phyloP scores from a whole-genome alignment of 2,888 invertebrate species.

The Hypomecis atomaria region DNA sequence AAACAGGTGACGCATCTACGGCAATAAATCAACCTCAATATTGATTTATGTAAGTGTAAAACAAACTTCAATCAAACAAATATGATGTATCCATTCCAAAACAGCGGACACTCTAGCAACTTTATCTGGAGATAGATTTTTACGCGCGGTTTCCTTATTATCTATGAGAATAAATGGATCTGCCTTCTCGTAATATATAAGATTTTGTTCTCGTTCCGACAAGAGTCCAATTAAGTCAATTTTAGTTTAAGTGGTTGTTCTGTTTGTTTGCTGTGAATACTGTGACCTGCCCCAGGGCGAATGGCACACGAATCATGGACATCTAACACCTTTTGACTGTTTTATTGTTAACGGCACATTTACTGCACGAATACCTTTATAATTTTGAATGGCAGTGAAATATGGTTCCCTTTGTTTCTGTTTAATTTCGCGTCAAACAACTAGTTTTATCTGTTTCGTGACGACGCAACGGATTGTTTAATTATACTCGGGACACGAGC shows the following conservation, averaged over 20 bases:
- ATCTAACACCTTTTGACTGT: slow-evolving; percentile 36
- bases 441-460: slow-evolving; percentile 55
- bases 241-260: background rate
- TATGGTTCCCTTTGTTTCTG: slow-evolving; percentile 45
- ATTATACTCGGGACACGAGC: slow-evolving; percentile 42
- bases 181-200: background rate
- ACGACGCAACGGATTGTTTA: slow-evolving; percentile 51
- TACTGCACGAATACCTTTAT: slow-evolving; percentile 50
- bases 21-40: no score
- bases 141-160: no score
- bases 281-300: slow-evolving; percentile 9
- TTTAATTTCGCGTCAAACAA: slow-evolving; percentile 46
- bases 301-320: slow-evolving; percentile 31
- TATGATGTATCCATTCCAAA: no score
- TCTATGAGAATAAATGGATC: background rate
- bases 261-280: slow-evolving; percentile 5
- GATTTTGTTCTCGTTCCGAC: background rate
- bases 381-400: slow-evolving; percentile 54
- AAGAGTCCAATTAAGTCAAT: background rate
- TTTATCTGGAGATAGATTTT: no score
- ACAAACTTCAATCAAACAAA: no score
- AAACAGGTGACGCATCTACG: no score
- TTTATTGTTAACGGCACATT: slow-evolving; percentile 63
- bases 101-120: no score
- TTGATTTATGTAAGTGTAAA: no score